Base-by-base conservation (phyloP, 35 echinoderm and acorn worm genomes). In the Anneissia japonica region DNA sequence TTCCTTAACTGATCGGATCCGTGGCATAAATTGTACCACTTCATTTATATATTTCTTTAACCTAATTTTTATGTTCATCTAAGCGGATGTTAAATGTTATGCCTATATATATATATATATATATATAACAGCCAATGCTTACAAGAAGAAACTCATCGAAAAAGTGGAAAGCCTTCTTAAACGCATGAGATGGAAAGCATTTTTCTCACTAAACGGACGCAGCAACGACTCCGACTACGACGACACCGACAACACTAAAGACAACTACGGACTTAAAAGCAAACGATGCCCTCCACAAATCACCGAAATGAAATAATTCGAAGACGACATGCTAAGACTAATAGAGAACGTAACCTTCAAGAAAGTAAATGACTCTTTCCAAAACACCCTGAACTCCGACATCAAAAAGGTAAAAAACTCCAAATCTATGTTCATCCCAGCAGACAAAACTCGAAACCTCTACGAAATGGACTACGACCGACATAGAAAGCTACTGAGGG, bases 381-480 rank as follows among this genome's bases (percentile, higher is more conserved):
- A 73, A 32, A 34, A 72, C 13, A 72, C 13, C 56, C 4, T 74
- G 19, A 35, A 31, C 10, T 0, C 14, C n/a, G 46, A 29, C 51
- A 73, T 73, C n/a, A n/a, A n/a, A n/a, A n/a, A n/a, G n/a, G n/a
- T n/a, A n/a, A n/a, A n/a, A n/a, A n/a, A 4, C 32, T 10, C 74
- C 83, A 16, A 85, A 74, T 17, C 14, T 33, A 6, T 85, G 0
- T 46, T n/a, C 23, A 39, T 41, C 10, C 23, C 39, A n/a, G 29
- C 83, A 2, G 83, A 85, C 35, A 85, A 85, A 74, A 74, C 83
- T 14, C 32, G 46, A 34, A 85, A 85, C 56, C 12, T 73, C 10
- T 85, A 85, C 34, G 34, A 85, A 73, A 74, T 85, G 83, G 26
- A n/a, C 56, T 7, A 2, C 0, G 30, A 34, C 0, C 10, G 4